Evolutionary conservation across 1,140 invertebrate species (phyloP), one percentile per base, ranked within the genome.

Genomic region (Yoshiicerus persimilis): DNA sequence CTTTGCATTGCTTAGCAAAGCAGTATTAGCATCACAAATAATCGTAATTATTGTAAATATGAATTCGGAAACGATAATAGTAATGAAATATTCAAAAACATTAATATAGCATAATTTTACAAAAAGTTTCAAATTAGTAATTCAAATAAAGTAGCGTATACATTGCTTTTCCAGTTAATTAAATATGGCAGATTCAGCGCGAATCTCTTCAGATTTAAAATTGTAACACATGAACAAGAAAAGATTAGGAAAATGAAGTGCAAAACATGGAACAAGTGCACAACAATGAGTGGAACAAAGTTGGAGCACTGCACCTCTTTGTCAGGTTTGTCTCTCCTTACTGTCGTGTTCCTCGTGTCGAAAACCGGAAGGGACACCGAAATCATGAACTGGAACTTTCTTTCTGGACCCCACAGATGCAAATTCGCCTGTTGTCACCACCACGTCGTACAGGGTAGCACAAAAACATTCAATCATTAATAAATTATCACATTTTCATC

Each of bases 301-400:
- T 88, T 88, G 87, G 87, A 88, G 87, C 47, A 56, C 56, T 70
- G 77, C 87, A 41, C 70, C 77, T 80, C 41, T 64, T 62, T 75
- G n/a, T 87, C 64, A 56, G 70, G 13, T 87, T 87, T 66, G 27
- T 32, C 62, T 80, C 39, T 47, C 30, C 75, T 86, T 88, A 86
- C 84, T 84, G 85, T 83, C 70, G 20, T 56, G 39, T 88, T 88
- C 56, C 88, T 20, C 30, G 34, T 23, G 75, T 88, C 88, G 77
- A 88, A 88, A 56, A 88, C 88, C 16, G 88, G 88, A 41, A 88
- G n/a, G 6, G 88, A 88, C 62, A 77, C 85, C 1, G 88, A 88
- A 13, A 88, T 75, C 88, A 88, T 83, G 56, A 88, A 88, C 32
- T 83, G 38, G 75, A 86, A 88, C 39, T 86, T 36, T 38, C 88